Conservation (phyloP, 2,888 invertebrate species). For the Microctonus brassicae region DNA sequence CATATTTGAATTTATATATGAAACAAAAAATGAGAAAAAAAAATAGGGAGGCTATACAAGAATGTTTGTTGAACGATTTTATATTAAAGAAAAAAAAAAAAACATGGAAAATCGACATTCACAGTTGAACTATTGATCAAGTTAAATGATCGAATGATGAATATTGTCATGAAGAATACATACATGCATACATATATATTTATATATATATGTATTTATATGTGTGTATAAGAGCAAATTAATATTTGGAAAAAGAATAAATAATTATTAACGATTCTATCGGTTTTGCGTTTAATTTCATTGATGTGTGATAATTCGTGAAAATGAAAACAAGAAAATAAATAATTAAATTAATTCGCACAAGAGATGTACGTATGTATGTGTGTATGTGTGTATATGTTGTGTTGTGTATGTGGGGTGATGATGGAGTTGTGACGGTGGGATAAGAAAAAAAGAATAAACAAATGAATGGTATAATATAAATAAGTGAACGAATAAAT, state of each 20-base stretch:
- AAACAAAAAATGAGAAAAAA: background rate
- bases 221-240: too few relatives aligned
- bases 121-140: background rate
- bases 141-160: background rate
- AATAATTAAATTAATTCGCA: too few relatives aligned
- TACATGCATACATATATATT: background rate
- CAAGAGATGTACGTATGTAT: background rate
- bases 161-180: background rate
- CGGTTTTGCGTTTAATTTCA: background rate
- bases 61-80: background rate
- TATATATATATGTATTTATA: background rate
- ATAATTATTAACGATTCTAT: too few relatives aligned
- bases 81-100: background rate
- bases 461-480: background rate
- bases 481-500: background rate
- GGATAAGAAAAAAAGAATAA: background rate
- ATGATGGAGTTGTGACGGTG: background rate
- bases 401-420: background rate
- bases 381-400: background rate
- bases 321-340: background rate
- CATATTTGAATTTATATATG: constrained; percentile 57
- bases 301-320: background rate
- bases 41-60: background rate
- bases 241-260: background rate
- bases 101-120: background rate